phyloP scores from a whole-genome alignment of 2,113 vertebrate species.

The Spermophilus dauricus region DNA sequence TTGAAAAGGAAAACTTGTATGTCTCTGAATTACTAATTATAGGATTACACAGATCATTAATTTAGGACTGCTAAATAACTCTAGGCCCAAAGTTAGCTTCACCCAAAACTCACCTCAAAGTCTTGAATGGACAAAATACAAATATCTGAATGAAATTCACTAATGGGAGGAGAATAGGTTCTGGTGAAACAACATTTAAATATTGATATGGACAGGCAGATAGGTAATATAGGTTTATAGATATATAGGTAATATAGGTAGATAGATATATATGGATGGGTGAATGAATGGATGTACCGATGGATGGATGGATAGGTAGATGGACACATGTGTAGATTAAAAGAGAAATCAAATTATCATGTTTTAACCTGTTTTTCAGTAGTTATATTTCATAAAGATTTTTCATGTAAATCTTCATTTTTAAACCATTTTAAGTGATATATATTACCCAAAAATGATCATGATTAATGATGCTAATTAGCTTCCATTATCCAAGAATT shows the following conservation, averaged over 20 bases:
- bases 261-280: neutral
- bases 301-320: neutral
- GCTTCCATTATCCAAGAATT: neutral
- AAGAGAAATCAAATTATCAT: neutral
- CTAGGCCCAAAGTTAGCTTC: no score
- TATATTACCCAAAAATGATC: neutral
- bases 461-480: neutral
- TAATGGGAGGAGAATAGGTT: neutral
- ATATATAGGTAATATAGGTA: no score
- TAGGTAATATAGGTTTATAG: no score
- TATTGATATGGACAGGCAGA: no score
- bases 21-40: neutral
- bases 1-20: neutral
- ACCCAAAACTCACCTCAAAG: neutral
- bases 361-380: neutral
- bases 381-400: neutral
- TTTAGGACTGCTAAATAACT: neutral
- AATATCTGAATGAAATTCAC: neutral
- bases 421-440: neutral
- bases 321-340: neutral
- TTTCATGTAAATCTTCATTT: neutral
- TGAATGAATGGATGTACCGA: no score
- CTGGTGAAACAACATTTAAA: neutral
- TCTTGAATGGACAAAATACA: neutral
- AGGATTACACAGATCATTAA: neutral